Evolutionary conservation across 2,113 vertebrate genomes (phyloP).

Genomic region (Etheostoma cragini): DNA sequence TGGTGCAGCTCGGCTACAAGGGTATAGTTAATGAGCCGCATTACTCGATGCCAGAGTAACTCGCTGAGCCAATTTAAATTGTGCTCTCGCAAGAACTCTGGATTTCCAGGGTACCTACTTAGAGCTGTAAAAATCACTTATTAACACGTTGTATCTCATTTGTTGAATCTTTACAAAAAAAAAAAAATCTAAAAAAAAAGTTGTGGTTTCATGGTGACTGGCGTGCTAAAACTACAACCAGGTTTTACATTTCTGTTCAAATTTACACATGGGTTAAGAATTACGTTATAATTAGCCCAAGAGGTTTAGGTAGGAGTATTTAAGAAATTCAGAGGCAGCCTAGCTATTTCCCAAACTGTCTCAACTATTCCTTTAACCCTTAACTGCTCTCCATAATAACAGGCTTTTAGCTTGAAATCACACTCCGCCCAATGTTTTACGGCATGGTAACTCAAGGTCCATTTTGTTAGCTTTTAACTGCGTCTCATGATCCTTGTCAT

Average conservation of each 20-base stretch:
- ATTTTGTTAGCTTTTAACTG: not conserved
- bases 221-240: not conserved
- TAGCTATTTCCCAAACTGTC: not conserved
- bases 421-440: not conserved
- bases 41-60: too few relatives aligned
- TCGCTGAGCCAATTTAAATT: too few relatives aligned
- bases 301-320: not conserved
- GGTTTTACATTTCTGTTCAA: not conserved
- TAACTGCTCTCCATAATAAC: not conserved
- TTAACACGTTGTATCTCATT: not conserved
- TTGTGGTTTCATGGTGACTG: not conserved
- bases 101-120: too few relatives aligned
- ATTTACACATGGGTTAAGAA: not conserved
- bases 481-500: not conserved
- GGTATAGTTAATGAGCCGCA: too few relatives aligned
- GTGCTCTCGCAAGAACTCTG: too few relatives aligned
- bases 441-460: not conserved
- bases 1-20: too few relatives aligned
- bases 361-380: not conserved
- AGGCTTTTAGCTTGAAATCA: not conserved
- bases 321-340: not conserved
- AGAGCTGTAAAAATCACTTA: too few relatives aligned
- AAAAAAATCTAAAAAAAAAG: not conserved
- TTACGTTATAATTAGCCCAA: not conserved
- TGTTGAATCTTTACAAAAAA: not conserved